A percentile compares a stretch with the other conserved stretches of the same genome.
Evolutionary conservation across 2,797 vertebrate species (phyloP).

Genomic region (Bradypodion pumilum): DNA sequence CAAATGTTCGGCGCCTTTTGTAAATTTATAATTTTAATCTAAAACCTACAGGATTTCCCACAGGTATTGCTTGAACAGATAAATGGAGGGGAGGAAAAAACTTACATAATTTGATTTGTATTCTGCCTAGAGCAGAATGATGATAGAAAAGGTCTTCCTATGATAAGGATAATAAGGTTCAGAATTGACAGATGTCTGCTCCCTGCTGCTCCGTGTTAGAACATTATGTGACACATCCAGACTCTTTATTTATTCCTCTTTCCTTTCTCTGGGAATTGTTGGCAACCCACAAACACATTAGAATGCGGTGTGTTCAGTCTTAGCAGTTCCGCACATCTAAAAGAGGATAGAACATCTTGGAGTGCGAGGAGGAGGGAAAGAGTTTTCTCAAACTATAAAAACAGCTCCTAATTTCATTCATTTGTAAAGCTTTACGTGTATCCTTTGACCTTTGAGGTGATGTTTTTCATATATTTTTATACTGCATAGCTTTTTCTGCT

Average conservation of each 20-base stretch:
- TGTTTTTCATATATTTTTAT: neutral
- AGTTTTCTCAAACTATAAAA: neutral
- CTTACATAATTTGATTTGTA: conserved; percentile 42
- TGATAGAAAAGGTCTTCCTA: conserved; percentile 26
- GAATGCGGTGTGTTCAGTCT: conserved; percentile 3
- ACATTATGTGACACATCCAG: conserved; percentile 43
- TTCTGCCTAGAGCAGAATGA: conserved; percentile 24
- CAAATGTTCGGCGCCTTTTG: neutral
- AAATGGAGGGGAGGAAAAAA: neutral
- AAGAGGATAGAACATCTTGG: neutral
- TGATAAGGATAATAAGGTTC: conserved; percentile 36
- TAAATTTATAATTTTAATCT: conserved; percentile 21
- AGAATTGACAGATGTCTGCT: conserved; percentile 49
- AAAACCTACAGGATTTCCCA: conserved; percentile 13
- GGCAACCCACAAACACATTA: conserved; percentile 17
- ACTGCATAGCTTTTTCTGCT: no score
- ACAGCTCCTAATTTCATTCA: neutral
- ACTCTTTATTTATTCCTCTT: conserved; percentile 34
- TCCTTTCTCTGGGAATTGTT: conserved; percentile 39
- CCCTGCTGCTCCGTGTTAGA: conserved; percentile 46
- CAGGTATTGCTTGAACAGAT: conserved; percentile 33
- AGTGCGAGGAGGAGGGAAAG: neutral
- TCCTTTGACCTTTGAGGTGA: neutral
- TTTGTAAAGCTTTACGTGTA: neutral
- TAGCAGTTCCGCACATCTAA: conserved; percentile 1